Conservation (phyloP, 2,113 vertebrate genomes). For the Chloropsis cyanopogon region DNA sequence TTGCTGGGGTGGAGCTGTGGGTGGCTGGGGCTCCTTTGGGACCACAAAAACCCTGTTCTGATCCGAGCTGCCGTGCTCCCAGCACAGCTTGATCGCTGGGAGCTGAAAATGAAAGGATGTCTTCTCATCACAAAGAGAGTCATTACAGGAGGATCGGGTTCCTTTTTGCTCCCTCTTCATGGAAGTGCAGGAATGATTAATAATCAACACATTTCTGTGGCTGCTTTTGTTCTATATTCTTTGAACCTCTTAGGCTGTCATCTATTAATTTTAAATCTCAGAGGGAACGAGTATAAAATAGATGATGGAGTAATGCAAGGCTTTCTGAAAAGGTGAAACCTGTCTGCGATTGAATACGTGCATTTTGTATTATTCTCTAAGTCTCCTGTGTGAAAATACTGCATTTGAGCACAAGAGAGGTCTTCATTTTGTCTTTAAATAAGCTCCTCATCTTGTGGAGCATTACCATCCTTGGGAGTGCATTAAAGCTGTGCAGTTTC, state of each 20-base stretch:
- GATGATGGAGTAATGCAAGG: not conserved
- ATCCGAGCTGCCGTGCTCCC: not conserved
- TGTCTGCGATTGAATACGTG: not conserved
- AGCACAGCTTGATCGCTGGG: not conserved
- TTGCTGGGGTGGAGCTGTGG: not conserved
- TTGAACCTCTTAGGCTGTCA: constrained; percentile 37
- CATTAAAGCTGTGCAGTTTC: not conserved
- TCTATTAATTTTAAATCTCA: constrained; percentile 12
- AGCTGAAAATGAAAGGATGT: not conserved
- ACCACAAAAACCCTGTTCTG: not conserved
- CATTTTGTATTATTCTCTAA: not conserved
- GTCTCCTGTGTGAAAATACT: not conserved
- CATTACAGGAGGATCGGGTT: not conserved
- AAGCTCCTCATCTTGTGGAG: not conserved
- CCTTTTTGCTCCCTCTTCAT: not conserved
- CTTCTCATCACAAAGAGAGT: not conserved
- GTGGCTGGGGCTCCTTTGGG: not conserved
- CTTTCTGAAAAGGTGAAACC: not conserved
- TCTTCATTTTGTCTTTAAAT: not conserved
- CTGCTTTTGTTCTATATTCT: constrained; percentile 39
- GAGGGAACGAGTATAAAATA: constrained; percentile 11
- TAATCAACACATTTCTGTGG: constrained; percentile 33
- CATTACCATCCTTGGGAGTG: not conserved
- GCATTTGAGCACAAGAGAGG: not conserved
- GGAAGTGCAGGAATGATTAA: constrained; percentile 33